phyloP scores from a whole-genome alignment of 2,888 invertebrate genomes.

The Phyllotreta striolata region DNA sequence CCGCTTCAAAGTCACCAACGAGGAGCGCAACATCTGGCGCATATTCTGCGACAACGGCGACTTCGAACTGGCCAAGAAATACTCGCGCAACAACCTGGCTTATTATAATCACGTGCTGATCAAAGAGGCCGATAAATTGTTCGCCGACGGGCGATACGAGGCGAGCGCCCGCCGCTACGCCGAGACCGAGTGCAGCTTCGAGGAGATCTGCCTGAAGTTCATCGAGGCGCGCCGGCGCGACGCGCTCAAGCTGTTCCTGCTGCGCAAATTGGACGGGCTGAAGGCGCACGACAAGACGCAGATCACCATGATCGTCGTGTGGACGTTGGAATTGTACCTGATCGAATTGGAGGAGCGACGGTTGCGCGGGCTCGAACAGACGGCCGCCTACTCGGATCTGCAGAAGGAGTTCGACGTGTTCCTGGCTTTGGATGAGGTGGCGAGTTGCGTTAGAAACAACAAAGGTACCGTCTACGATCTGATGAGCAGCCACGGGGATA shows the following conservation, averaged over 20 bases:
- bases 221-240: slow-evolving; percentile 78
- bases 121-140: slow-evolving; percentile 87
- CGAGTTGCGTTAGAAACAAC: slow-evolving; percentile 82
- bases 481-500: slow-evolving; percentile 94
- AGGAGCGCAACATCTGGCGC: slow-evolving; percentile 88
- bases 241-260: slow-evolving; percentile 81
- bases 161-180: slow-evolving; percentile 89
- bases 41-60: slow-evolving; percentile 86
- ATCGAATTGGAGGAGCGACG: slow-evolving; percentile 84
- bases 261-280: slow-evolving; percentile 79
- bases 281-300: slow-evolving; percentile 82
- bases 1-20: slow-evolving; percentile 83
- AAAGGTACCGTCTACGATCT: slow-evolving; percentile 87
- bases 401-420: slow-evolving; percentile 84
- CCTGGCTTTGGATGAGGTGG: slow-evolving; percentile 73
- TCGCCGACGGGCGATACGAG: slow-evolving; percentile 78
- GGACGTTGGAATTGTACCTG: slow-evolving; percentile 93
- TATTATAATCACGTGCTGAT: slow-evolving; percentile 84
- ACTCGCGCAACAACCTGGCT: slow-evolving; percentile 81
- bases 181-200: slow-evolving; percentile 90
- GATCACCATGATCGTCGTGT: slow-evolving; percentile 91
- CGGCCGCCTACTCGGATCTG: slow-evolving; percentile 65
- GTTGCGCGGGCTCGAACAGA: slow-evolving; percentile 59
- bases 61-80: slow-evolving; percentile 86
- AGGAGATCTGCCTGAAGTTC: slow-evolving; percentile 93